Evolutionary conservation across 2,113 vertebrate genomes (phyloP).

Genomic region (Dunckerocampus dactyliophorus): DNA sequence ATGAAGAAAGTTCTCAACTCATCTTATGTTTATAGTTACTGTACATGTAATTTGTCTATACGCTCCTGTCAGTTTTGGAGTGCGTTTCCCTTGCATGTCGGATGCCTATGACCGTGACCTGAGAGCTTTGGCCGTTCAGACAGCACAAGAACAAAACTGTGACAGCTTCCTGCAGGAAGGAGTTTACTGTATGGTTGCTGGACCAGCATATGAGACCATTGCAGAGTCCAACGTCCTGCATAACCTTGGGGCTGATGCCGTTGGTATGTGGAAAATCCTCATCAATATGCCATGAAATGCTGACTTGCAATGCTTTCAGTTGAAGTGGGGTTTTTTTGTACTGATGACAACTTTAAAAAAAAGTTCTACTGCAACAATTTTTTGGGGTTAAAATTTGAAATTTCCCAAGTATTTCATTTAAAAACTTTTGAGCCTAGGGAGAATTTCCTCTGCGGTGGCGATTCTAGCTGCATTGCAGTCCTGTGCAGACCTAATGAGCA

Average conservation of each 20-base stretch:
- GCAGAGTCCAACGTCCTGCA: constrained; percentile 69
- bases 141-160: constrained; percentile 57
- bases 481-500: too few species aligned
- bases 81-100: constrained; percentile 77
- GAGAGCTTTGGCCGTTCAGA: constrained; percentile 42
- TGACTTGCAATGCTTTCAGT: too few species aligned
- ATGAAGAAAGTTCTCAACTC: background rate
- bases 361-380: too few species aligned
- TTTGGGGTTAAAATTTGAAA: too few species aligned
- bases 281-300: background rate
- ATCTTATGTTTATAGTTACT: background rate
- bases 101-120: constrained; percentile 72
- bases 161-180: constrained; percentile 62
- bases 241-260: constrained; percentile 70
- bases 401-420: too few species aligned
- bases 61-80: constrained; percentile 65
- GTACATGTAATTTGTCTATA: too few species aligned
- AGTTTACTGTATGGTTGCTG: constrained; percentile 75
- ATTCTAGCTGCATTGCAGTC: too few species aligned
- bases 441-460: too few species aligned
- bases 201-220: constrained; percentile 73
- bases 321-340: too few species aligned
- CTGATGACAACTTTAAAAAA: too few species aligned
- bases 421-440: too few species aligned
- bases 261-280: constrained; percentile 54